Conservation (phyloP, 2,888 invertebrate genomes). For the Chymomyza procnemis region DNA sequence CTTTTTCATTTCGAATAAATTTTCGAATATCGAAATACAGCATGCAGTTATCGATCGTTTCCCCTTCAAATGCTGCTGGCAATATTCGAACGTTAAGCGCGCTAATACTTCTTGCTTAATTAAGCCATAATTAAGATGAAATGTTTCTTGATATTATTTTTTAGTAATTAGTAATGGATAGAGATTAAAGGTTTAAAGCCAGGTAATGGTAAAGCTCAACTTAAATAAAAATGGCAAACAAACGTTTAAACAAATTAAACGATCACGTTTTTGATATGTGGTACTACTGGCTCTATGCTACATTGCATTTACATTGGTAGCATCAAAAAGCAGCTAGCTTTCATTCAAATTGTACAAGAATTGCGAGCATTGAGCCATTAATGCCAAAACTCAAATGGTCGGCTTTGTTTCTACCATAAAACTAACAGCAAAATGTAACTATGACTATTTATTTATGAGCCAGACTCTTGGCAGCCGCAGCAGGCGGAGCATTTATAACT, state of each 20-base stretch:
- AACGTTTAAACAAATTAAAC: no score
- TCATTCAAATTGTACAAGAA: not conserved
- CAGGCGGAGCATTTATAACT: conserved; percentile 57
- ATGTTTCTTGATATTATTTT: not conserved
- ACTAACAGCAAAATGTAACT: conserved; percentile 24
- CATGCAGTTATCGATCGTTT: conserved; percentile 1
- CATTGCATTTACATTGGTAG: no score
- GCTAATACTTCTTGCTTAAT: no score
- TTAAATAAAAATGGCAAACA: no score
- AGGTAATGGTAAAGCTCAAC: no score
- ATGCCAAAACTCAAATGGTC: conserved; percentile 58
- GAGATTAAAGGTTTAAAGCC: no score
- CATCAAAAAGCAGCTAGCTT: not conserved
- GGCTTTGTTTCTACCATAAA: conserved; percentile 64
- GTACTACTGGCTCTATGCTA: not conserved
- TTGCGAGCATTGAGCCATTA: conserved; percentile 39
- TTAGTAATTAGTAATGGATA: no score
- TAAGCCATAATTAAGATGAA: not conserved
- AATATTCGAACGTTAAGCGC: not conserved
- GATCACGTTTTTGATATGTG: not conserved
- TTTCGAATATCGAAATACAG: conserved; percentile 66
- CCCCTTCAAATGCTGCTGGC: not conserved
- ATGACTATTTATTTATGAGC: conserved; percentile 58
- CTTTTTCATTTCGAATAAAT: conserved; percentile 28
- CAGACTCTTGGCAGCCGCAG: conserved; percentile 44